phyloP scores from a whole-genome alignment of 2,113 vertebrate species.

The Paracanthobrama guichenoti region DNA sequence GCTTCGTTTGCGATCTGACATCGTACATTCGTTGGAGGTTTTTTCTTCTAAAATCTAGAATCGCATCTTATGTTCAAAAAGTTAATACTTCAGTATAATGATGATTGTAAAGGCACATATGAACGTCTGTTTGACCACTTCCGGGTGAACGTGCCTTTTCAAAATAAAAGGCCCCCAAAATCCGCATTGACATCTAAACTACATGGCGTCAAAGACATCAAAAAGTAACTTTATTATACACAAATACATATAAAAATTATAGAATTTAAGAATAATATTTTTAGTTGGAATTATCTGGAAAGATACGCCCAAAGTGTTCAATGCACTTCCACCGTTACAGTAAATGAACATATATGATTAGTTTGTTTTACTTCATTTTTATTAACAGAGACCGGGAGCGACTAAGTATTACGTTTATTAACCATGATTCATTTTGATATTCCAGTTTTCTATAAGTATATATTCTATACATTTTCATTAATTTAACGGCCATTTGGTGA shows the following conservation, averaged over 20 bases:
- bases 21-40: conserved; percentile 21
- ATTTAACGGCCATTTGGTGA: no score
- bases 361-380: background rate
- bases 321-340: no score
- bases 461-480: no score
- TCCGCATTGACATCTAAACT: no score
- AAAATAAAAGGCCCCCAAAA: conserved; percentile 42
- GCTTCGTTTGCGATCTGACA: conserved; percentile 73
- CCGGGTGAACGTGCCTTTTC: conserved; percentile 23
- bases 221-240: no score
- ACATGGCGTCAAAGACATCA: no score
- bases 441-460: background rate
- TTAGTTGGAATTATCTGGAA: no score
- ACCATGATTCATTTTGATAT: background rate
- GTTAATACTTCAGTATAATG: background rate
- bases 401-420: background rate
- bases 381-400: background rate
- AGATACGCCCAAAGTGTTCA: no score
- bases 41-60: background rate
- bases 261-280: no score
- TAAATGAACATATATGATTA: no score
- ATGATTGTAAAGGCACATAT: background rate
- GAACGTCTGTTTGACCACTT: background rate
- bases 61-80: background rate
- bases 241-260: no score